Percentiles rank a stretch among this genome's conserved stretches.
phyloP scores from a whole-genome alignment of 2,888 invertebrate genomes.

The Drosophila limbata region DNA sequence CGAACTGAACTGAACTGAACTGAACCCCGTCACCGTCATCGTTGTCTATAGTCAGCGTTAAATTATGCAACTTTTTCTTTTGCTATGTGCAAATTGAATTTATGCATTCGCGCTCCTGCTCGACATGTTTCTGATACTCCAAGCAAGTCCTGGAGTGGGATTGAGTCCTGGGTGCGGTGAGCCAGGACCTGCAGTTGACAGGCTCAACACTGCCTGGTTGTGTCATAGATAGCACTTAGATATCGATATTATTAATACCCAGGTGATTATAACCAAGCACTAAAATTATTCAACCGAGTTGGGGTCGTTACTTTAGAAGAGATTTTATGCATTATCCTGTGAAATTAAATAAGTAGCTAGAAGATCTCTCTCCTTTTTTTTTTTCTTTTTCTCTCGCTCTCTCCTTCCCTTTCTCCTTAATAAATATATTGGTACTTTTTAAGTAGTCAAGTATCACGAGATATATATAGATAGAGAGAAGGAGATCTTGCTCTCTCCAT shows the following conservation, averaged over 20 bases:
- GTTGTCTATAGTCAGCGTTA: conserved; percentile 65
- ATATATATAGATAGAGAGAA: no score
- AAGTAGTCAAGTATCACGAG: no score
- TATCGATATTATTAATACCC: neutral
- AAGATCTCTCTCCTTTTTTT: neutral
- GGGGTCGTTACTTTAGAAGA: no score
- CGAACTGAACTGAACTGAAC: no score
- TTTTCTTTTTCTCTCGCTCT: neutral
- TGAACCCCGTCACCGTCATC: conserved; percentile 3
- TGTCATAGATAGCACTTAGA: neutral
- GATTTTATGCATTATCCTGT: no score
- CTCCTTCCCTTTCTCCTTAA: no score
- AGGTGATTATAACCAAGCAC: neutral
- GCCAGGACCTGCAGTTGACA: conserved; percentile 32
- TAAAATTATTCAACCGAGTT: no score
- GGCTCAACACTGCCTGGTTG: neutral
- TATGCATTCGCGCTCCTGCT: conserved; percentile 65
- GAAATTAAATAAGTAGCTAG: no score
- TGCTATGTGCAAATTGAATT: conserved; percentile 69
- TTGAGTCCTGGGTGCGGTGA: neutral
- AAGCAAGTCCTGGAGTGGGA: neutral
- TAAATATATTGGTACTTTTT: no score
- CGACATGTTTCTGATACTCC: conserved; percentile 20
- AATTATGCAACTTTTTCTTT: conserved; percentile 67
- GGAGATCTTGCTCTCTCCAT: no score